phyloP scores from a whole-genome alignment of 2,113 vertebrate species.

The Phyllostomus discolor region DNA sequence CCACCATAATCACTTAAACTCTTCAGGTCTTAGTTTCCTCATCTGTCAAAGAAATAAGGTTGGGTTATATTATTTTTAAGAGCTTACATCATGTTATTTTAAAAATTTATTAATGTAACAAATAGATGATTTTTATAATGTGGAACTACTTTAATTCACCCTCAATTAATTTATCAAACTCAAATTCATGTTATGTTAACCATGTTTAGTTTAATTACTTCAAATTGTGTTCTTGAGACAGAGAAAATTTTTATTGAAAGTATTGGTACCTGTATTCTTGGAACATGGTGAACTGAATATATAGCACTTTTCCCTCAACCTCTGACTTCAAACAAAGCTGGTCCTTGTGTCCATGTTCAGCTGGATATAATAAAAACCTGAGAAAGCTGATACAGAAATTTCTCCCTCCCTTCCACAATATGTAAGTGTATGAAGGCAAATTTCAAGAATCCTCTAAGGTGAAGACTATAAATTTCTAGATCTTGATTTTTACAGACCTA shows the following conservation, averaged over 20 bases:
- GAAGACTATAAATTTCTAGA: neutral
- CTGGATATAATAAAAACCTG: neutral
- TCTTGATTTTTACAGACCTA: neutral
- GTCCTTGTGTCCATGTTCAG: neutral
- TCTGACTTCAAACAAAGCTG: neutral
- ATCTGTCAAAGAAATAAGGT: neutral
- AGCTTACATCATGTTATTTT: neutral
- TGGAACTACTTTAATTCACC: neutral
- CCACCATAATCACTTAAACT: neutral
- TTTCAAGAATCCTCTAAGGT: neutral
- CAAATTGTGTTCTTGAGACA: constrained; percentile 6
- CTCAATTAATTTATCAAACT: neutral
- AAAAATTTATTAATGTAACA: neutral
- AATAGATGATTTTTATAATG: neutral
- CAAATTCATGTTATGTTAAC: neutral
- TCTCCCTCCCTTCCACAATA: neutral
- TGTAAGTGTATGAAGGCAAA: neutral
- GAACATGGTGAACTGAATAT: neutral
- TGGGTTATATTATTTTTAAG: neutral
- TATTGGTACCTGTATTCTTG: neutral
- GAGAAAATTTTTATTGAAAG: constrained; percentile 2
- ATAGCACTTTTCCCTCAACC: neutral
- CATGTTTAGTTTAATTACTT: constrained; percentile 28
- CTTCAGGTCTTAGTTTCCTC: neutral
- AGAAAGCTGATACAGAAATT: neutral